phyloP scores from a whole-genome alignment of 2,113 vertebrate genomes.

The Phyllopteryx taeniolatus region DNA sequence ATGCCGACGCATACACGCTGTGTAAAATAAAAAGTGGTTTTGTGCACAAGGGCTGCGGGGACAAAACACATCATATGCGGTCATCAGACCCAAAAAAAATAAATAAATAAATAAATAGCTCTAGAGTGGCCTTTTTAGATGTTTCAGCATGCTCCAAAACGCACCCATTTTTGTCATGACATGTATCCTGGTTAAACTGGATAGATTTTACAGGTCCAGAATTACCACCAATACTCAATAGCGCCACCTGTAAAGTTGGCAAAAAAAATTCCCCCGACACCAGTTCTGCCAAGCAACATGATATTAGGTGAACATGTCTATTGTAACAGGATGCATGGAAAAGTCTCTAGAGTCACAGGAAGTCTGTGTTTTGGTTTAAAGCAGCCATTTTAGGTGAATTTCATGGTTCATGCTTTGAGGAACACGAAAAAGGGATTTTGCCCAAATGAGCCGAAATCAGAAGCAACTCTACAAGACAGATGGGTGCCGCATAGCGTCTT shows the following conservation, averaged over 20 bases:
- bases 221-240: not conserved
- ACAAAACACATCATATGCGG: not conserved
- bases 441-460: too few species aligned
- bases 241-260: not conserved
- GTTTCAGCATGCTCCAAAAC: not conserved
- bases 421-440: too few species aligned
- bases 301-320: too few species aligned
- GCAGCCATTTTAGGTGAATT: too few species aligned
- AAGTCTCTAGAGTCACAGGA: too few species aligned
- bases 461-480: too few species aligned
- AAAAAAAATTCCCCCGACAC: too few species aligned
- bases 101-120: not conserved
- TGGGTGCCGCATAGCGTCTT: too few species aligned
- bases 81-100: not conserved
- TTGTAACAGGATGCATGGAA: too few species aligned
- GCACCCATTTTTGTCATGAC: not conserved
- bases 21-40: constrained; percentile 13
- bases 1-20: constrained; percentile 79
- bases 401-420: too few species aligned
- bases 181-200: not conserved
- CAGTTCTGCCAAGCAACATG: too few species aligned
- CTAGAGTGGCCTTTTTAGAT: not conserved
- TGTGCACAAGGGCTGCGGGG: not conserved
- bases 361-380: too few species aligned
- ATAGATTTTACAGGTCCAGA: not conserved